These are phyloP conservation scores for Actinia equina DNA, from an alignment of 64 coral and sea anemone species.

Conservation along the genomic window DNA sequence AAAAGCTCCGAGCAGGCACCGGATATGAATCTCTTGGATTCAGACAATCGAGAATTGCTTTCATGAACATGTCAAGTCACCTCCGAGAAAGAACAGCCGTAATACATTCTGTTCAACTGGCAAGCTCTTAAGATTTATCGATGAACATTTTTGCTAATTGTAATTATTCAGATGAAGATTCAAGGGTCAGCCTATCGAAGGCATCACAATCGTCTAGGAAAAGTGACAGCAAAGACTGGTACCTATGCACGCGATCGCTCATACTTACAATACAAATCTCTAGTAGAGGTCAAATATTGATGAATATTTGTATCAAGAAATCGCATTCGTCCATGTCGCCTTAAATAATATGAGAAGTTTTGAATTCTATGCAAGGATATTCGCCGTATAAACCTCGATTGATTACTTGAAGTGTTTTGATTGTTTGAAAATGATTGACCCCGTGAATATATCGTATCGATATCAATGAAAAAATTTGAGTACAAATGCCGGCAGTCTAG, in stretches of 20 bases:
- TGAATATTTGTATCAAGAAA: neutral
- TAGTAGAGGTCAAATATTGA: neutral
- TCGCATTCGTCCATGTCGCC: neutral
- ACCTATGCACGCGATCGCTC: neutral
- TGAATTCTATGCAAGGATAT: neutral
- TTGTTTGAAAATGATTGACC: neutral
- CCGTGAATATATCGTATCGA: neutral
- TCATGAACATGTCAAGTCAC: neutral
- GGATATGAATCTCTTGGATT: constrained; percentile 1
- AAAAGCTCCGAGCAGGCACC: constrained; percentile 2
- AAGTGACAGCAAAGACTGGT: neutral
- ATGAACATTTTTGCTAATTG: neutral
- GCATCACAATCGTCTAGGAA: neutral
- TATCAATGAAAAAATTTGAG: neutral
- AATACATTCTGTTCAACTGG: neutral
- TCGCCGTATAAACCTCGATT: neutral
- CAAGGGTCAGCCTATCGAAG: neutral
- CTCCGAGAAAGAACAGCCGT: neutral
- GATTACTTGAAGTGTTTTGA: neutral
- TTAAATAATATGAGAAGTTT: neutral
- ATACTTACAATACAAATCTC: neutral
- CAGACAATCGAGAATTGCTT: neutral
- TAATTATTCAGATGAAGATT: neutral
- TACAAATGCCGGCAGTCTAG: no score
- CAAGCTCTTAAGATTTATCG: neutral